Evolutionary conservation across 2,888 invertebrate genomes (phyloP), one percentile per base, ranked within the genome.

Genomic region (Morpho deidamia): DNA sequence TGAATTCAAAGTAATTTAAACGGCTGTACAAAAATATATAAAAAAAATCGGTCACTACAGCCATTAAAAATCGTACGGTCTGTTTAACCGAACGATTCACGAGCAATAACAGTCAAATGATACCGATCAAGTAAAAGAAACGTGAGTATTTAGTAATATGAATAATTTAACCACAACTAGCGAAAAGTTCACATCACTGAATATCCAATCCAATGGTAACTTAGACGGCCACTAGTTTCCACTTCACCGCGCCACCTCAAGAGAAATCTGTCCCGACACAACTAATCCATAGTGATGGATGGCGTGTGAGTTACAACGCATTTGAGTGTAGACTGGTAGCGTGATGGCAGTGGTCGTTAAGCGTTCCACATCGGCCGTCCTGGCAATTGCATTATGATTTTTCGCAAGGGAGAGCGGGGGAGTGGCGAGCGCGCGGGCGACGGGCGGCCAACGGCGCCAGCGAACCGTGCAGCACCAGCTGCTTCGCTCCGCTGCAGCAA

Each of bases 371-470:
- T 83, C 84, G 81, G 71, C 87, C 84, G 86, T 84, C 86, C 87
- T 81, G 86, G 80, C 86, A 83, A 85, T 88, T 88, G 89, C 89
- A 87, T 87, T 87, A 87, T 86, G 81, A 81, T 86, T 87, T 88
- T 87, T 87, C 87, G 88, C 87, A 88, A 86, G 86, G 87, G 82
- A 80, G 78, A 79, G 79, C 81, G 85, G 78, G 81, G 64, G 72
- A 57, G 67, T 55, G 62, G 58, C 56, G 34, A 60, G 52, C 43
- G 80, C 72, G 82, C 77, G 72, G 74, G 69, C 59, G 72, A 68
- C 58, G 74, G 73, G 77, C 71, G 76, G 76, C 66, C 69, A 67
- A 65, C 70, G 72, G 66, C 70, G 78, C 70, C 87, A 85, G 79
- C 85, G 78, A 76, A 87, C 76, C 87, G 87, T 87, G 85, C 82